Evolutionary conservation across 2,797 vertebrate genomes (phyloP).

Genomic region (Hybognathus amarus): DNA sequence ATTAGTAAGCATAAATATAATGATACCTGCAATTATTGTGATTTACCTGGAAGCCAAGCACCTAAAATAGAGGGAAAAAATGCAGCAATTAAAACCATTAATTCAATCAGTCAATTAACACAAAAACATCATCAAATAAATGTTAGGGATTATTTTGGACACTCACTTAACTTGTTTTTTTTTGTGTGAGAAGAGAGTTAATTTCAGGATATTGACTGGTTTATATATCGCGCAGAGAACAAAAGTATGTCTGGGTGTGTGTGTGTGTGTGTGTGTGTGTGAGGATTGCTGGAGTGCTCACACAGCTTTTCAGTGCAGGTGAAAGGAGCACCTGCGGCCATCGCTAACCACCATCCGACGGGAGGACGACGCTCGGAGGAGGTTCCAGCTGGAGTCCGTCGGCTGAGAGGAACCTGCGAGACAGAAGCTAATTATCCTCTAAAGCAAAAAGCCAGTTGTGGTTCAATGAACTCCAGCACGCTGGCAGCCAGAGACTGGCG

Average conservation of each 20-base stretch:
- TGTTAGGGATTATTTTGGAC: not conserved
- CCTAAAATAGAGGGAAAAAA: conserved; percentile 17
- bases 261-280: conserved; percentile 8
- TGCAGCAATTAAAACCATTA: conserved; percentile 14
- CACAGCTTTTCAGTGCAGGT: conserved; percentile 25
- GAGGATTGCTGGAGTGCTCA: conserved; percentile 37
- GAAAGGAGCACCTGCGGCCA: not conserved
- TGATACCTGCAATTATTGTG: not conserved
- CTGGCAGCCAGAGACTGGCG: conserved; percentile 92
- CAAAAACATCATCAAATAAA: conserved; percentile 8
- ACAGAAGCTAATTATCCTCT: conserved; percentile 97
- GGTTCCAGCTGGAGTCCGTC: conserved; percentile 90
- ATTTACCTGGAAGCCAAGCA: conserved; percentile 13
- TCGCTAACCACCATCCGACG: conserved; percentile 61
- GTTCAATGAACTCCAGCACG: conserved; percentile 98
- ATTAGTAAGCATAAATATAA: not conserved
- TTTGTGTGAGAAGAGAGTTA: conserved; percentile 15
- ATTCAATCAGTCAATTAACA: not conserved
- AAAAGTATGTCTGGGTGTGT: conserved; percentile 51
- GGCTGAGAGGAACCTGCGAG: conserved; percentile 91
- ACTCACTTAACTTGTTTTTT: not conserved
- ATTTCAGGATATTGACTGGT: conserved; percentile 52
- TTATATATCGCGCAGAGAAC: conserved; percentile 49
- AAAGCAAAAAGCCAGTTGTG: conserved; percentile 92
- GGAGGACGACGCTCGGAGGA: conserved; percentile 84